phyloP scores from a whole-genome alignment of 2,888 invertebrate genomes.

The Drosophila infuscata region DNA sequence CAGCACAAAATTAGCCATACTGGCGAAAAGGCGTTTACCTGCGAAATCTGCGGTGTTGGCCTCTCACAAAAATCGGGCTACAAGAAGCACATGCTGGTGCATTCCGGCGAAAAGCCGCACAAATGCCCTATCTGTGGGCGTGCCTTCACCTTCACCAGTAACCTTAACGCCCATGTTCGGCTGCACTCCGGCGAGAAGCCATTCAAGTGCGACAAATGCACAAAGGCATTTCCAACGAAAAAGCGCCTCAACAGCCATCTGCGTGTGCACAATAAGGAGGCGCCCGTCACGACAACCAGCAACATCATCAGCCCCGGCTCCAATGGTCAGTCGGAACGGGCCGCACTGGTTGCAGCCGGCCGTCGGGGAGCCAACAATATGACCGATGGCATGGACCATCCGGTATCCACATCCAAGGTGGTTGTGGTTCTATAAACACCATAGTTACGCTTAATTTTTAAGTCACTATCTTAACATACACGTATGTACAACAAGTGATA shows the following conservation, averaged over 20 bases:
- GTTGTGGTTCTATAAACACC: slow-evolving; percentile 60
- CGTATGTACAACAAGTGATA: slow-evolving; percentile 3
- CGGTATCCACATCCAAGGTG: slow-evolving; percentile 65
- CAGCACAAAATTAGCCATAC: slow-evolving; percentile 84
- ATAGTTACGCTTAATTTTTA: slow-evolving; percentile 14
- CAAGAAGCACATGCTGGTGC: slow-evolving; percentile 85
- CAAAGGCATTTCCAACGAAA: slow-evolving; percentile 81
- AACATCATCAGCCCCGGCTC: background rate
- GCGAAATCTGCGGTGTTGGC: slow-evolving; percentile 84
- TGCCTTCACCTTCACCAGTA: slow-evolving; percentile 84
- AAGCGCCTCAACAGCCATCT: slow-evolving; percentile 84
- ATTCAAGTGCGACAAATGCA: slow-evolving; percentile 80
- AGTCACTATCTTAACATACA: background rate
- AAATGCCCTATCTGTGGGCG: slow-evolving; percentile 82
- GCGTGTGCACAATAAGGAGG: slow-evolving; percentile 81
- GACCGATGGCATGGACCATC: slow-evolving; percentile 56
- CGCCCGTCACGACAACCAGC: slow-evolving; percentile 60
- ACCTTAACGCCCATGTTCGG: slow-evolving; percentile 83
- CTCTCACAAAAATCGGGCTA: slow-evolving; percentile 85
- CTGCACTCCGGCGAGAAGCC: slow-evolving; percentile 83
- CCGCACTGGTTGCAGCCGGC: slow-evolving; percentile 65
- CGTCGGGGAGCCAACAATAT: slow-evolving; percentile 33
- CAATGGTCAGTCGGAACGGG: slow-evolving; percentile 51
- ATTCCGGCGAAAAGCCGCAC: slow-evolving; percentile 84
- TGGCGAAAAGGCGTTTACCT: slow-evolving; percentile 83